Conservation (phyloP, 2,113 vertebrate genomes). For the Xenotilapia leptura region DNA sequence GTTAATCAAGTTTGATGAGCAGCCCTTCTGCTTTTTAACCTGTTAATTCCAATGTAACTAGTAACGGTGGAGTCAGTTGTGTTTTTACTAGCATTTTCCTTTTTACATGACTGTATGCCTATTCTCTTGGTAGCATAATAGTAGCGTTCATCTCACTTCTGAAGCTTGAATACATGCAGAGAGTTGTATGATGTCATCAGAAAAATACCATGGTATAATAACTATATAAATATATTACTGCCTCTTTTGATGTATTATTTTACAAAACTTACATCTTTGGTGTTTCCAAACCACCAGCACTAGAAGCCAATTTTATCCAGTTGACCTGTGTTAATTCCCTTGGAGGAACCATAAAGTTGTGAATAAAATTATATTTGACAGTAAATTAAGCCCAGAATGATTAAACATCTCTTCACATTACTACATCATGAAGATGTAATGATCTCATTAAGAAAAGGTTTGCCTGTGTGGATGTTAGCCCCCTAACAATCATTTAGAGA, state of each 20-base stretch:
- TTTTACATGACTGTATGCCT: fast-evolving
- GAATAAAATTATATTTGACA: conserved; percentile 38
- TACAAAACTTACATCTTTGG: too few species aligned
- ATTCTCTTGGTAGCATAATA: neutral
- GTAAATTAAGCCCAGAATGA: conserved; percentile 27
- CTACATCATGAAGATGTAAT: conserved; percentile 5
- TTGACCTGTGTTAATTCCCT: neutral
- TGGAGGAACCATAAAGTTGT: neutral
- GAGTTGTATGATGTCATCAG: neutral
- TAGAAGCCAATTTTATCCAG: neutral
- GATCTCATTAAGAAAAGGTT: conserved; percentile 39
- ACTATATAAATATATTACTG: neutral
- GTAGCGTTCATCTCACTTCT: fast-evolving
- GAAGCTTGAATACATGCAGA: neutral
- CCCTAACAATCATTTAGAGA: neutral
- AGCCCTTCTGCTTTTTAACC: neutral
- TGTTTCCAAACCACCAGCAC: neutral
- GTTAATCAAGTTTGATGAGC: neutral
- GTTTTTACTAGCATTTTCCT: neutral
- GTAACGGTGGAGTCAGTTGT: neutral
- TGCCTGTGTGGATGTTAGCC: neutral
- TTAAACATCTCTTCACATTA: conserved; percentile 50
- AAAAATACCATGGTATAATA: neutral
- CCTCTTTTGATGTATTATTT: neutral
- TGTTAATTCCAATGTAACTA: neutral